Evolutionary conservation across 2,888 invertebrate species (phyloP).

Genomic region (Oscheius sp.): DNA sequence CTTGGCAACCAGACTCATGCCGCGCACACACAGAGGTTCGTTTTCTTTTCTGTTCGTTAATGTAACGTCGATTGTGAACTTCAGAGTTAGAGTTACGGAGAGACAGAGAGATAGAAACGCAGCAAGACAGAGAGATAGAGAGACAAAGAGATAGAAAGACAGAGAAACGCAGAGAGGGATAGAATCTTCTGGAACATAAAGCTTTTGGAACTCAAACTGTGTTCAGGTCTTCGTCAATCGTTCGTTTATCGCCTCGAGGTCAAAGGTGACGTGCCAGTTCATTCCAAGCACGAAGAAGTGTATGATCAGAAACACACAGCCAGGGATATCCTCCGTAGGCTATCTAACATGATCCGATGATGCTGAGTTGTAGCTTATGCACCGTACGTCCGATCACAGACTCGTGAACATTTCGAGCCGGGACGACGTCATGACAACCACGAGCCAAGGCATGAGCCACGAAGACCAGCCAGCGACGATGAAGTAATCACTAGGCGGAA

Average conservation of each 20-base stretch:
- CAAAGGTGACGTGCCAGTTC: conserved; percentile 17
- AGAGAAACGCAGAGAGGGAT: too few species aligned
- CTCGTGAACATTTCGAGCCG: too few species aligned
- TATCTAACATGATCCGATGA: background rate
- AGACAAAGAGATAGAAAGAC: too few species aligned
- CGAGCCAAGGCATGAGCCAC: too few species aligned
- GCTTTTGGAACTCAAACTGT: too few species aligned
- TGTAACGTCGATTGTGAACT: too few species aligned
- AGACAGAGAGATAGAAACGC: too few species aligned
- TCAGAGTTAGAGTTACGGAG: too few species aligned
- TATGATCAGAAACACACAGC: background rate
- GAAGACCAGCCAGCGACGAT: conserved; percentile 13
- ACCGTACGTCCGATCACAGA: conserved; percentile 1
- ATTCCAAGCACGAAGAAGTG: background rate
- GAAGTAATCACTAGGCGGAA: conserved; percentile 10
- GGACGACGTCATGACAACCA: too few species aligned
- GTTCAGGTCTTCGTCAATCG: conserved; percentile 4
- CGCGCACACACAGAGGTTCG: conserved; percentile 31
- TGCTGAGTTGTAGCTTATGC: conserved; percentile 12
- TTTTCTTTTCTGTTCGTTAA: background rate
- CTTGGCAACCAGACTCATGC: conserved; percentile 24
- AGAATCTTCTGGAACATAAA: too few species aligned
- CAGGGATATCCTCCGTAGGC: conserved; percentile 10
- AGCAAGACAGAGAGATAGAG: too few species aligned
- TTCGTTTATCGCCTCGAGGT: conserved; percentile 11